Percentiles rank a stretch among this genome's conserved stretches.
Evolutionary conservation across 2,888 invertebrate species (phyloP).

Genomic region (Dorcus parallelipipedus): DNA sequence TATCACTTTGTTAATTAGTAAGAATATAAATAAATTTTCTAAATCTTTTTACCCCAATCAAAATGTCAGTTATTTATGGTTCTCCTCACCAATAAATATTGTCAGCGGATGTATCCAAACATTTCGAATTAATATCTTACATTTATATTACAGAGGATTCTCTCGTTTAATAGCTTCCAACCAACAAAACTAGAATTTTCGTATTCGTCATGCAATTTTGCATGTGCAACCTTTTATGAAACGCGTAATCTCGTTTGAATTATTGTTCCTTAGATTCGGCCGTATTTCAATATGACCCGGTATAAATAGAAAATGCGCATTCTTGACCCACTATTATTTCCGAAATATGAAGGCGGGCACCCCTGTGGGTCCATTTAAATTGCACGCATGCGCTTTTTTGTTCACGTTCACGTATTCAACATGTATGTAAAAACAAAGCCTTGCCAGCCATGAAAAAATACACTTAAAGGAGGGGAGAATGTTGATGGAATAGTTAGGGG

Average conservation of each 20-base stretch:
- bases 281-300: no score
- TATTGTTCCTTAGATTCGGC: no score
- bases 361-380: constrained; percentile 14
- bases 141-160: no score
- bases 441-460: constrained; percentile 25
- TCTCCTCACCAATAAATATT: no score
- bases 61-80: no score
- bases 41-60: no score
- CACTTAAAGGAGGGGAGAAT: constrained; percentile 8
- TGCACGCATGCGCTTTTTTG: constrained; percentile 23
- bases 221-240: neutral
- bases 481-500: constrained; percentile 12
- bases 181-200: neutral
- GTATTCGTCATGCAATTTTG: neutral
- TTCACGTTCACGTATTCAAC: constrained; percentile 22
- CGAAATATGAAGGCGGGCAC: neutral
- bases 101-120: no score
- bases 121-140: no score
- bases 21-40: no score
- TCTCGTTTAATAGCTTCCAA: neutral
- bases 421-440: constrained; percentile 25
- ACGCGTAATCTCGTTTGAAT: neutral
- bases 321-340: no score
- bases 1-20: no score
- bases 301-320: no score